Percentiles rank a stretch among this genome's conserved stretches.
These are phyloP conservation scores for Taphrorychus bicolor DNA, from an alignment of 2,888 invertebrate species.

Conservation along the genomic window DNA sequence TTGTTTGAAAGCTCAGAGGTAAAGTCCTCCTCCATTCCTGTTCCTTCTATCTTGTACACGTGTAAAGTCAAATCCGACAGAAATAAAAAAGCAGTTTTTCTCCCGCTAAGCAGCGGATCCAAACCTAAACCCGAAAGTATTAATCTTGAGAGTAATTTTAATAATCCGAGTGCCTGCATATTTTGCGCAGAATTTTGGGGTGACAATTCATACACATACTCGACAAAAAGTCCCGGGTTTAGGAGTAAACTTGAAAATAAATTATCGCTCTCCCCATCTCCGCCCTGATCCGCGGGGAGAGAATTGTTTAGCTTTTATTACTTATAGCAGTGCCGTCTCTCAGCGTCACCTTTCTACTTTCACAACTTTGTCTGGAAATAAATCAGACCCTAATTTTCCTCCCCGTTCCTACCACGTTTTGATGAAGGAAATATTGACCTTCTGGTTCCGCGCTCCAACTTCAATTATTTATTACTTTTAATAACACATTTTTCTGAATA, in stretches of 20 bases:
- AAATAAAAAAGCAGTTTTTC: not conserved
- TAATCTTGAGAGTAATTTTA: slow-evolving; percentile 33
- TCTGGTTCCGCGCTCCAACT: not conserved
- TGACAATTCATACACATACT: slow-evolving; percentile 40
- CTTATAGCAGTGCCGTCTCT: slow-evolving; percentile 39
- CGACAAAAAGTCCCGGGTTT: slow-evolving; percentile 39
- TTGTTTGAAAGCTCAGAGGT: too few species aligned
- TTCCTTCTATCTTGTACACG: too few species aligned
- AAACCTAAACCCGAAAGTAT: slow-evolving; percentile 22
- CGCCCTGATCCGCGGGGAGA: slow-evolving; percentile 36
- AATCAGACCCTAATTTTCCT: slow-evolving; percentile 31
- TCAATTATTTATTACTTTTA: not conserved
- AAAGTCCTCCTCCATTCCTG: too few species aligned
- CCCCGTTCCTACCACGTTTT: slow-evolving; percentile 21
- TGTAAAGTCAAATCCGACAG: not conserved
- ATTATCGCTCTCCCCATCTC: slow-evolving; percentile 40
- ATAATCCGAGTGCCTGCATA: slow-evolving; percentile 35
- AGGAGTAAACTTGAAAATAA: slow-evolving; percentile 42
- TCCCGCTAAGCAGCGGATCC: not conserved
- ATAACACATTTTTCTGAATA: not conserved
- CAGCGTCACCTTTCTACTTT: slow-evolving; percentile 24
- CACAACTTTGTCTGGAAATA: slow-evolving; percentile 25
- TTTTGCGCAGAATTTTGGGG: slow-evolving; percentile 33
- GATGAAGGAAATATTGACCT: slow-evolving; percentile 6
- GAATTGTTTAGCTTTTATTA: slow-evolving; percentile 41